Evolutionary conservation across 2,888 invertebrate species (phyloP).

Genomic region (Ectemnius lituratus): DNA sequence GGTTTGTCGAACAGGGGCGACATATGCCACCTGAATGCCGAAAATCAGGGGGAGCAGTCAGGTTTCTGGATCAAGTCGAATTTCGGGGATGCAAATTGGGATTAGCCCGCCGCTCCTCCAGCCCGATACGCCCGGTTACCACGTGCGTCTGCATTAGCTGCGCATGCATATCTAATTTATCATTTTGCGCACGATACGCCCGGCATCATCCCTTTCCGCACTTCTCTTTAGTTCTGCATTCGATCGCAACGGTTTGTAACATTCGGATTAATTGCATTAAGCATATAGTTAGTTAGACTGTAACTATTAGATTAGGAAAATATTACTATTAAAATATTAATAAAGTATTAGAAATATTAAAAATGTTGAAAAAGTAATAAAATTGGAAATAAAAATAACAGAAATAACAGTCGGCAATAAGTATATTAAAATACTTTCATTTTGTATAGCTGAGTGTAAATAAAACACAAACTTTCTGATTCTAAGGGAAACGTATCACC

Average conservation of each 20-base stretch:
- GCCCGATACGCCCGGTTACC: constrained; percentile 36
- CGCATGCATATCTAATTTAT: constrained; percentile 66
- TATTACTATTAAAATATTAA: too few relatives aligned
- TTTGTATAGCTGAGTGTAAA: too few relatives aligned
- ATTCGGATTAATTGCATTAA: too few relatives aligned
- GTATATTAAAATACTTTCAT: too few relatives aligned
- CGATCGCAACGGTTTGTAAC: constrained; percentile 22
- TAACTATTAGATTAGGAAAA: too few relatives aligned
- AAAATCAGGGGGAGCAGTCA: constrained; percentile 71
- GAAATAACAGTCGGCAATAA: too few relatives aligned
- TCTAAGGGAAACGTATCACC: too few relatives aligned
- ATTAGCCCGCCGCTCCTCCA: constrained; percentile 60
- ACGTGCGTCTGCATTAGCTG: constrained; percentile 59
- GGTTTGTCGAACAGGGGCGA: constrained; percentile 57
- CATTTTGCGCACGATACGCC: constrained; percentile 57
- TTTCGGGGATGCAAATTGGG: constrained; percentile 71
- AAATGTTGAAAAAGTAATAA: too few relatives aligned
- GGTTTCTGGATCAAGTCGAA: constrained; percentile 70
- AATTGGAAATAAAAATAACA: too few relatives aligned
- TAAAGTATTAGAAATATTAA: too few relatives aligned
- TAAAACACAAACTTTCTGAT: too few relatives aligned
- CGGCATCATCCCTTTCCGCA: constrained; percentile 29
- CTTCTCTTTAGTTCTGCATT: constrained; percentile 21
- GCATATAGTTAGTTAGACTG: too few relatives aligned
- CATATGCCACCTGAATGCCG: constrained; percentile 76